phyloP scores from a whole-genome alignment of 2,797 vertebrate species.

The Eremophila alpestris region DNA sequence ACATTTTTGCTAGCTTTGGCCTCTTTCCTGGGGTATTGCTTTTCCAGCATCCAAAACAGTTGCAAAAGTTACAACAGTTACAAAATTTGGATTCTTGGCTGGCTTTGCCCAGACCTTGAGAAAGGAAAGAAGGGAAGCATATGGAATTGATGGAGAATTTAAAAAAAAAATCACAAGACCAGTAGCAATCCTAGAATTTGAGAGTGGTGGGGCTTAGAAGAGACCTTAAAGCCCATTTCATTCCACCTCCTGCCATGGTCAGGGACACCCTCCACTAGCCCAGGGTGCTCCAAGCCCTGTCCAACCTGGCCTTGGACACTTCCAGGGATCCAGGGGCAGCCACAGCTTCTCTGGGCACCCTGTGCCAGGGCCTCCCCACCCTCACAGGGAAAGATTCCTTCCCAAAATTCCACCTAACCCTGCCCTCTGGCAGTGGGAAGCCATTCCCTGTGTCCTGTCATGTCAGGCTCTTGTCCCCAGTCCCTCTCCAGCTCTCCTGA shows the following conservation, averaged over 20 bases:
- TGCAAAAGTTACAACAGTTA: not conserved
- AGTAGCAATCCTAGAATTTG: not conserved
- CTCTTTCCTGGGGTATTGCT: not conserved
- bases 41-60: conserved; percentile 1
- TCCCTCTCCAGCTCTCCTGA: not conserved
- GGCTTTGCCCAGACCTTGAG: not conserved
- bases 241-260: not conserved
- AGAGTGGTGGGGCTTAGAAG: not conserved
- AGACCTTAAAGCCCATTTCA: not conserved
- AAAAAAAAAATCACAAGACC: not conserved
- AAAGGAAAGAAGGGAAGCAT: not conserved
- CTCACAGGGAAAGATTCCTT: fast-evolving
- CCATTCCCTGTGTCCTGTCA: not conserved
- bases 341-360: not conserved
- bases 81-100: not conserved
- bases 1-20: not conserved
- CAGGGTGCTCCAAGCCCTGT: fast-evolving
- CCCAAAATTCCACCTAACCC: fast-evolving
- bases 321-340: not conserved
- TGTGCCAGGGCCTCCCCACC: too few relatives aligned
- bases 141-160: not conserved
- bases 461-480: fast-evolving
- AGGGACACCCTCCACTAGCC: fast-evolving
- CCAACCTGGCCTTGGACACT: fast-evolving
- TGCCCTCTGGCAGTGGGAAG: not conserved